Percentiles rank a stretch among this genome's conserved stretches.
phyloP scores from a whole-genome alignment of 2,888 invertebrate genomes.

The Ornithoptera priamus region DNA sequence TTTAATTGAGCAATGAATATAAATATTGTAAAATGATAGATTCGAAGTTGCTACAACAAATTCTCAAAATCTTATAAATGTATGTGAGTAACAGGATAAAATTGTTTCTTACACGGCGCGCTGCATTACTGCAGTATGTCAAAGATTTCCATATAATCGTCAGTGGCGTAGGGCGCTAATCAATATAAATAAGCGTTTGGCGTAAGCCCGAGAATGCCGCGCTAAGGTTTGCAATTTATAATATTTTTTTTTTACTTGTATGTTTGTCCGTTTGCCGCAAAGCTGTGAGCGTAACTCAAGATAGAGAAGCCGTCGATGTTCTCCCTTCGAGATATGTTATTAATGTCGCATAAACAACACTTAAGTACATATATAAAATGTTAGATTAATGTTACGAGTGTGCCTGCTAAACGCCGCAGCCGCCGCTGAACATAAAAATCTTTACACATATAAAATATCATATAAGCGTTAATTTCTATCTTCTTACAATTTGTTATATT shows the following conservation, averaged over 20 bases:
- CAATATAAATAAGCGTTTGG: conserved; percentile 11
- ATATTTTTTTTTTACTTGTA: conserved; percentile 7
- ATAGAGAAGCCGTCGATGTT: conserved; percentile 15
- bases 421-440: too few relatives aligned
- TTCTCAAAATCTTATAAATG: neutral
- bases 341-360: conserved; percentile 14
- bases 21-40: too few relatives aligned
- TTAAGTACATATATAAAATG: neutral
- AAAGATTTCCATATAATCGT: conserved; percentile 5
- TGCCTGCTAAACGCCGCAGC: neutral
- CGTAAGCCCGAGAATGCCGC: conserved; percentile 8
- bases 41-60: too few relatives aligned
- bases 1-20: too few relatives aligned
- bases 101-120: neutral
- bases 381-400: neutral
- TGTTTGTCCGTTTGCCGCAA: conserved; percentile 1
- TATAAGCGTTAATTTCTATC: too few relatives aligned
- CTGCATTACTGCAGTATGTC: conserved; percentile 1
- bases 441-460: too few relatives aligned
- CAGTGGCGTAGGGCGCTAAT: conserved; percentile 5
- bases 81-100: neutral
- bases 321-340: conserved; percentile 18
- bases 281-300: conserved; percentile 24
- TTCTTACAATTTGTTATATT: too few relatives aligned
- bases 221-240: conserved; percentile 8